Evolutionary conservation across 1,140 invertebrate genomes (phyloP), one percentile per base, ranked within the genome.

Genomic region (Belonocnema kinseyi): DNA sequence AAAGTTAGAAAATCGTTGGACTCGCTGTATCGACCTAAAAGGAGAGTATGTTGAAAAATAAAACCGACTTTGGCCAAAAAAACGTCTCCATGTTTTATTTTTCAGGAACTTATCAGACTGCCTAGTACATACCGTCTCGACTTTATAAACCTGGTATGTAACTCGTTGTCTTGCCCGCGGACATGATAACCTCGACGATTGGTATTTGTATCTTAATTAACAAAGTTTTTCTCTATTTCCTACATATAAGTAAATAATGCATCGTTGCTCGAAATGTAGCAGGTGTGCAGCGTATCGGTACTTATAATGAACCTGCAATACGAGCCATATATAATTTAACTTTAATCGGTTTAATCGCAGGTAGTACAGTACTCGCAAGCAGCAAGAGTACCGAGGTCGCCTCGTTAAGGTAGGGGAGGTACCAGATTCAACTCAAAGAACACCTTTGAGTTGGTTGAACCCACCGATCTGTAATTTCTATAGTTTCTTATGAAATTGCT

Each of bases 121-220:
- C n/a, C n/a, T n/a, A n/a, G n/a, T n/a, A n/a, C 12, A 26, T 66
- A 66, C 58, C 13, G 8, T 40, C 58, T 66, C 16, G 14, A 66
- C 14, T 66, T 66, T 66, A 40, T 66, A 66, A 66, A 66, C n/a
- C 58, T 40, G 58, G 21, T 66, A 33, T 66, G 40, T 5, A 33
- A 33, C 26, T 33, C 3, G 26, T 33, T 3, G 26, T 33, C 4
- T 33, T 14, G 21, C 12, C 26, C 26, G 21, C 58, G 19, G 56
- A 61, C 19, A 66, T 66, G 58, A 66, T 66, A 66, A 66, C 26
- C 58, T 66, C 16, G 12, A 21, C 11, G 58, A 66, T 66, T 6
- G 58, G 58, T 7, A 33, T 66, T 66, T 66, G 58, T 66, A 26
- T 66, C 58, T 66, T 66, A 66, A 66, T 66, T 66, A 66, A 66